These are phyloP conservation scores for Zapornia atra DNA, from an alignment of 2,113 vertebrate species.

Conservation along the genomic window DNA sequence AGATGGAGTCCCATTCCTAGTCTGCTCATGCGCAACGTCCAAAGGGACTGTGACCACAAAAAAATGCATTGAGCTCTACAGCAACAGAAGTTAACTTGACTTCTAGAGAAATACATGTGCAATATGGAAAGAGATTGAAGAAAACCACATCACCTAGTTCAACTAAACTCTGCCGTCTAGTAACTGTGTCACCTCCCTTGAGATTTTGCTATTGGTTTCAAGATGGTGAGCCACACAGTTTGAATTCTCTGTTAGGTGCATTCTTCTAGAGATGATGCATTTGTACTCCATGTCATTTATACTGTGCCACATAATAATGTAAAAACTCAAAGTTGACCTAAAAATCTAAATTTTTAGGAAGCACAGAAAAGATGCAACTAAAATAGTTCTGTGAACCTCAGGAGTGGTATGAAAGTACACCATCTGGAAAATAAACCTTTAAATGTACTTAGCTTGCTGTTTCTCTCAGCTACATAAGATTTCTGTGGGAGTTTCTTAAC, in stretches of 20 bases:
- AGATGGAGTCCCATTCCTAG: not conserved
- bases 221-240: not conserved
- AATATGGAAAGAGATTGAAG: not conserved
- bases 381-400: not conserved
- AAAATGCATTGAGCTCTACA: not conserved
- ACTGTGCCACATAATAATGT: not conserved
- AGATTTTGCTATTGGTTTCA: not conserved
- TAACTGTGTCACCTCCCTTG: not conserved
- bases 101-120: not conserved
- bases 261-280: not conserved
- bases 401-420: not conserved
- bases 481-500: not conserved
- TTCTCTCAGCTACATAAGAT: not conserved
- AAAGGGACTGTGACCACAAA: not conserved
- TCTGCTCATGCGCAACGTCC: not conserved
- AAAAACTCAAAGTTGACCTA: not conserved
- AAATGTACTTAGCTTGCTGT: not conserved
- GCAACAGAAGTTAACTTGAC: not conserved
- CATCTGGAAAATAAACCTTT: not conserved
- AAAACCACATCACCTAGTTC: not conserved
- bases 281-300: not conserved
- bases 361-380: not conserved
- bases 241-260: not conserved
- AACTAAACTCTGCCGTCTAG: not conserved
- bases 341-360: not conserved